Percentiles rank a stretch among this genome's conserved stretches.
Evolutionary conservation across 2,888 invertebrate species (phyloP).

Genomic region (Rhagophthalmus giganteus): DNA sequence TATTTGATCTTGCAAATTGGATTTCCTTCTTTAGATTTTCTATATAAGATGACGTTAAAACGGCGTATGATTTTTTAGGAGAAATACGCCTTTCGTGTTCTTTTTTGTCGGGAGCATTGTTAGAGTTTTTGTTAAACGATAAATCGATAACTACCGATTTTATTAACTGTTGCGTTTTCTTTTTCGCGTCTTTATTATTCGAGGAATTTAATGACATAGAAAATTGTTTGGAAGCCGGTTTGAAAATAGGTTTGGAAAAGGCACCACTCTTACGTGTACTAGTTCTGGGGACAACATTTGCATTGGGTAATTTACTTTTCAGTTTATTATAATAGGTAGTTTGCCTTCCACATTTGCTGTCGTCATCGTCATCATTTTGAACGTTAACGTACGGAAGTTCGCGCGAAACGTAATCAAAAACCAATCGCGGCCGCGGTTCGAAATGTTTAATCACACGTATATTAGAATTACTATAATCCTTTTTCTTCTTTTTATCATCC

Average conservation of each 20-base stretch:
- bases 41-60: neutral
- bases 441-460: constrained; percentile 5
- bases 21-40: neutral
- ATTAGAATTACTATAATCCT: neutral
- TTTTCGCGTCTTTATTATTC: too few relatives aligned
- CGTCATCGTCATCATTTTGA: neutral
- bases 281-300: neutral
- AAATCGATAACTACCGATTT: too few relatives aligned
- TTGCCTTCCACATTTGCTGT: too few relatives aligned
- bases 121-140: too few relatives aligned
- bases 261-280: too few relatives aligned
- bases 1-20: too few relatives aligned
- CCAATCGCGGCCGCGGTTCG: neutral
- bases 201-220: too few relatives aligned
- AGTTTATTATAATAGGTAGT: neutral
- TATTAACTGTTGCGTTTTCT: too few relatives aligned
- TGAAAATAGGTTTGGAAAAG: too few relatives aligned
- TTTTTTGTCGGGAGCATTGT: too few relatives aligned
- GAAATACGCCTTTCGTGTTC: too few relatives aligned
- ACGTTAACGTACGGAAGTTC: constrained; percentile 1
- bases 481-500: neutral
- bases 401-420: neutral
- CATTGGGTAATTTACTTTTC: neutral
- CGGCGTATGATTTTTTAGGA: neutral
- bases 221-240: too few relatives aligned